Evolutionary conservation across 1,140 invertebrate genomes (phyloP).

Genomic region (Drosophila ananassae): DNA sequence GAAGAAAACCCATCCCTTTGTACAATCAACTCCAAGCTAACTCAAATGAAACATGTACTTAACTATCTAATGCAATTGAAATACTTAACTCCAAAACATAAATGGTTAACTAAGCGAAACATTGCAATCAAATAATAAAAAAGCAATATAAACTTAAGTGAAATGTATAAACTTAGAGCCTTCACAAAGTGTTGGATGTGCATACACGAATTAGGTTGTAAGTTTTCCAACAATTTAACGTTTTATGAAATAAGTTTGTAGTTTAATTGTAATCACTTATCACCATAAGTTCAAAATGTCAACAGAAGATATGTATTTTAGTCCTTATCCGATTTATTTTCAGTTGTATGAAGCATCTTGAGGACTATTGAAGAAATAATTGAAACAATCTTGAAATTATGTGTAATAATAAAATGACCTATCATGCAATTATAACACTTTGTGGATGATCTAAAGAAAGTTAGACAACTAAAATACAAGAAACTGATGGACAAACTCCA

Average conservation of each 20-base stretch:
- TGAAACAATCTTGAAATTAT: neutral
- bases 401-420: neutral
- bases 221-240: neutral
- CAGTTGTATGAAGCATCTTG: neutral
- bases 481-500: slow-evolving; percentile 69
- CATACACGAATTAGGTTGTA: slow-evolving; percentile 5
- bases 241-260: slow-evolving; percentile 1
- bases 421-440: slow-evolving; percentile 37
- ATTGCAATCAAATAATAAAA: slow-evolving; percentile 46
- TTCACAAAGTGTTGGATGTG: slow-evolving; percentile 66
- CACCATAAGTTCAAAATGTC: slow-evolving; percentile 44
- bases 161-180: slow-evolving; percentile 41
- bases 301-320: neutral
- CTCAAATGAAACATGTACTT: slow-evolving; percentile 51
- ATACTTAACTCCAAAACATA: slow-evolving; percentile 20
- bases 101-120: slow-evolving; percentile 31
- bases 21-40: slow-evolving; percentile 48
- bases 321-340: neutral
- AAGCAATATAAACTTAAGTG: slow-evolving; percentile 58
- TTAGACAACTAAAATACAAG: slow-evolving; percentile 5
- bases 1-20: slow-evolving; percentile 44
- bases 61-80: slow-evolving; percentile 31
- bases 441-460: slow-evolving; percentile 40
- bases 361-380: neutral
- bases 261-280: slow-evolving; percentile 18